Base-by-base conservation (phyloP, 2,113 vertebrate species). In the Saccopteryx leptura region DNA sequence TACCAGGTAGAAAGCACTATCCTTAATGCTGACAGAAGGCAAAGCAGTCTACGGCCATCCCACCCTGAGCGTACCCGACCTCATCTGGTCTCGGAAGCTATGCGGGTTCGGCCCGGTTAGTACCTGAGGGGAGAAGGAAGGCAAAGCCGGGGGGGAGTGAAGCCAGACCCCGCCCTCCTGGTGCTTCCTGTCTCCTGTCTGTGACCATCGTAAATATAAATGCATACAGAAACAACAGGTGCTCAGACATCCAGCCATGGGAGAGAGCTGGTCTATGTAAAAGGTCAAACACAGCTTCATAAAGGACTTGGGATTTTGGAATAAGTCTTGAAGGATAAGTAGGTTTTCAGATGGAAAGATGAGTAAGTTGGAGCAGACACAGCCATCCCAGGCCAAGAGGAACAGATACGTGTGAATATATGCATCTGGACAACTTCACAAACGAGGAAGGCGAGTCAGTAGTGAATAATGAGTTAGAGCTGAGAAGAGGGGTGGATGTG, bases 331-430 rank as follows among this genome's bases (percentile, higher is more conserved):
- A 84, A 50, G 26, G n/a, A 50, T 86, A 61, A 69, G n/a, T 68
- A 68, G 28, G n/a, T 83, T 79, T 84, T 93, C 52, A 87, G n/a
- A 48, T 58, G n/a, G 58, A 79, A 52, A 85, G 71, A 74, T 28
- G 28, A 46, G 2, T 80, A 82, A 88, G 26, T 75, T 75, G 23
- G 28, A 81, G 46, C 68, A 26, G 54, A n/a, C 24, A n/a, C 24
- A 78, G 14, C 10, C 21, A 21, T 74, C 88, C 76, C 78, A 79
- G 54, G 58, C 24, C 69, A 56, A 68, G 23, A 71, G 28, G 56
- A 82, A 82, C 15, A 79, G 13, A 10, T 65, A 39, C 50, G 9
- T 60, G 58, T 92, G 58, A 88, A 91, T 28, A 48, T 66, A n/a
- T 28, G 24, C 54, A 92, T 63, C 39, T 78, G 31, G 26, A n/a